Evolutionary conservation across 2,888 invertebrate species (phyloP).

Genomic region (Spilarctia lutea): DNA sequence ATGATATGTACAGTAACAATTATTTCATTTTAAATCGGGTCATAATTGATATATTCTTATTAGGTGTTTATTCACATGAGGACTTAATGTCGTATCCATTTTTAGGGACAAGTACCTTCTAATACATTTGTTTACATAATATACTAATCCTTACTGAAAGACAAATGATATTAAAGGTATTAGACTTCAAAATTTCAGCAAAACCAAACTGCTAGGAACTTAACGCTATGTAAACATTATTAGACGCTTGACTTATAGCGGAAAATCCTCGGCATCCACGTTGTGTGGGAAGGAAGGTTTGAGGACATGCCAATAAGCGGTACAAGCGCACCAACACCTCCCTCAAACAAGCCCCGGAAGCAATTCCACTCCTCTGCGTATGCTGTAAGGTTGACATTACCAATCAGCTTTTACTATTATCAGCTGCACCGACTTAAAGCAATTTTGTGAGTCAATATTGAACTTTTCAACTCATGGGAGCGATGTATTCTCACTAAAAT

Average conservation of each 20-base stretch:
- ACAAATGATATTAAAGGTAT: background rate
- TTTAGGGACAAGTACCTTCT: background rate
- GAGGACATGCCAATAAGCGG: slow-evolving; percentile 83
- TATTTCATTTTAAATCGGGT: background rate
- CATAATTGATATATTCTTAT: background rate
- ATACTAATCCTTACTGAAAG: background rate
- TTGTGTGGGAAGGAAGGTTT: slow-evolving; percentile 76
- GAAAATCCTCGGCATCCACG: slow-evolving; percentile 62
- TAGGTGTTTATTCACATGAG: too few species aligned
- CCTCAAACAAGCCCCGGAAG: slow-evolving; percentile 63
- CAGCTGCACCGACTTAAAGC: slow-evolving; percentile 80
- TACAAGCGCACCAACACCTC: slow-evolving; percentile 78
- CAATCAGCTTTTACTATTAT: slow-evolving; percentile 73
- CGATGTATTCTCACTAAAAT: slow-evolving; percentile 78
- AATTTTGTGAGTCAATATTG: slow-evolving; percentile 85
- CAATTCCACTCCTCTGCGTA: slow-evolving; percentile 68
- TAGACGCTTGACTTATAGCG: slow-evolving; percentile 65
- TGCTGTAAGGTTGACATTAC: slow-evolving; percentile 76
- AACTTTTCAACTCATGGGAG: slow-evolving; percentile 77
- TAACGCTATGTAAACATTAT: slow-evolving; percentile 56
- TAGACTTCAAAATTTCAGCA: background rate
- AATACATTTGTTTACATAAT: background rate
- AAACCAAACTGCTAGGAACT: slow-evolving; percentile 24
- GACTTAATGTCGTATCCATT: too few species aligned
- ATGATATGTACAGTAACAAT: background rate